Conservation (phyloP, 1,140 invertebrate genomes). For the Drosophila persimilis region DNA sequence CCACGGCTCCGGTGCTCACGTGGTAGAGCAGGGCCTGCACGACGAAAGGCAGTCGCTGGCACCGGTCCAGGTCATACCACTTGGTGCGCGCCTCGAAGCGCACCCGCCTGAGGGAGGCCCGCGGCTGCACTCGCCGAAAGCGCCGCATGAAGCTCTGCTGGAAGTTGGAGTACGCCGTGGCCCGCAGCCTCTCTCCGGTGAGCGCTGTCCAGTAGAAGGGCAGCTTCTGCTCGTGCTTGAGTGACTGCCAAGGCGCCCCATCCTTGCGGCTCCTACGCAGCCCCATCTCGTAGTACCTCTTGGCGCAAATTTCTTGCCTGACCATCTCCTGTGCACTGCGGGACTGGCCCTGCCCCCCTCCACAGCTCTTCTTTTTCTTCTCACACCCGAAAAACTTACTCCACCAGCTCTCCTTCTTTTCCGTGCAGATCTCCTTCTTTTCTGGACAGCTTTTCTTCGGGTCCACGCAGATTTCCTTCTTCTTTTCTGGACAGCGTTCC, state of each 20-base stretch:
- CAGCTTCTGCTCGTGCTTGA: constrained; percentile 36
- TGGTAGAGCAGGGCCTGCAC: constrained; percentile 60
- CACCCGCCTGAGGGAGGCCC: not conserved
- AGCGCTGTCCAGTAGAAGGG: constrained; percentile 52
- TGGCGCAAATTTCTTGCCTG: not conserved
- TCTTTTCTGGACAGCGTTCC: not conserved
- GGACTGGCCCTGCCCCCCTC: no score
- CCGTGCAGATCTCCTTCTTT: no score
- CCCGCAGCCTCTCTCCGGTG: constrained; percentile 24
- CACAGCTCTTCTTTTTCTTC: not conserved
- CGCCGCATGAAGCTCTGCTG: constrained; percentile 4
- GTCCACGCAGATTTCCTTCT: not conserved
- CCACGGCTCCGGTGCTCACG: constrained; percentile 34
- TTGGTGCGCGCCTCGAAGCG: not conserved
- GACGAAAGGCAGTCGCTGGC: constrained; percentile 52
- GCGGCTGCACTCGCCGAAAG: not conserved
- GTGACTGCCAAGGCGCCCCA: constrained; percentile 12
- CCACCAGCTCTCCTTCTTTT: not conserved
- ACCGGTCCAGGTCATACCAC: constrained; percentile 27
- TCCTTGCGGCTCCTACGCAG: no score
- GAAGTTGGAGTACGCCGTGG: constrained; percentile 58
- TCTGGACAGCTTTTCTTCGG: not conserved
- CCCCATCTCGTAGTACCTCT: constrained; percentile 8
- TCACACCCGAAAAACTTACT: not conserved
- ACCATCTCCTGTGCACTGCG: not conserved